These are phyloP conservation scores for Mesorhabditis sp. DNA, from an alignment of 2,888 invertebrate species.

Conservation along the genomic window DNA sequence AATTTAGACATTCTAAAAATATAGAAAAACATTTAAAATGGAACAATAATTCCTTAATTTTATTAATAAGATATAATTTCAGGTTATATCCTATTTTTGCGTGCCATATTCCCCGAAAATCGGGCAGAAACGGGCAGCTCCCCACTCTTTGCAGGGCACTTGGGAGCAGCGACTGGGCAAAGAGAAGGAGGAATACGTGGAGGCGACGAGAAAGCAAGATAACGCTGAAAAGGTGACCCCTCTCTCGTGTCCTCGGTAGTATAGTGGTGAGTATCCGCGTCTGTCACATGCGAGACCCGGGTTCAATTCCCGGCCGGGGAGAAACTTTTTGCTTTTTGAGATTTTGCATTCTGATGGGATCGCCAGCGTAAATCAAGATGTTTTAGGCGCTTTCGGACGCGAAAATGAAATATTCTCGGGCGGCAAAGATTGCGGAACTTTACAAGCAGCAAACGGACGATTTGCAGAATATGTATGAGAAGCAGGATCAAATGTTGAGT, in stretches of 20 bases:
- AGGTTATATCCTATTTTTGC: too few species aligned
- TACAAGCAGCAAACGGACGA: conserved; percentile 58
- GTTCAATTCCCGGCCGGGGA: conserved; percentile 56
- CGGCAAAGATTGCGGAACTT: conserved; percentile 57
- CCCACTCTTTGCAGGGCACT: conserved; percentile 35
- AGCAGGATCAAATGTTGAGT: conserved; percentile 63
- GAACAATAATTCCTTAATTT: too few species aligned
- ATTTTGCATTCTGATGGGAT: too few species aligned
- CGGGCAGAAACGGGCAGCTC: conserved; percentile 1
- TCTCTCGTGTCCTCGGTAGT: conserved; percentile 43
- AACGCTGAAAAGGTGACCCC: conserved; percentile 57
- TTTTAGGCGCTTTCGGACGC: conserved; percentile 30
- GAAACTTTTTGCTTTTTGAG: conserved; percentile 18
- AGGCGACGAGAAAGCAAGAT: conserved; percentile 60
- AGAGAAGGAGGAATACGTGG: conserved; percentile 61
- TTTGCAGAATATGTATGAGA: conserved; percentile 60
- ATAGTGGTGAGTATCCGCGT: conserved; percentile 55
- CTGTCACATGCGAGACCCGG: conserved; percentile 56
- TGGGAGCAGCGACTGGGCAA: conserved; percentile 58
- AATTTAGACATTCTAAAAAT: too few species aligned
- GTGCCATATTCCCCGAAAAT: background rate
- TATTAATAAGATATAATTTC: too few species aligned
- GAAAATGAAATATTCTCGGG: conserved; percentile 54
- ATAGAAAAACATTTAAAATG: too few species aligned
- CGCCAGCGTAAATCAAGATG: too few species aligned